Conservation (phyloP, 2,797 vertebrate species). For the Gymnoscopelus microlampas region DNA sequence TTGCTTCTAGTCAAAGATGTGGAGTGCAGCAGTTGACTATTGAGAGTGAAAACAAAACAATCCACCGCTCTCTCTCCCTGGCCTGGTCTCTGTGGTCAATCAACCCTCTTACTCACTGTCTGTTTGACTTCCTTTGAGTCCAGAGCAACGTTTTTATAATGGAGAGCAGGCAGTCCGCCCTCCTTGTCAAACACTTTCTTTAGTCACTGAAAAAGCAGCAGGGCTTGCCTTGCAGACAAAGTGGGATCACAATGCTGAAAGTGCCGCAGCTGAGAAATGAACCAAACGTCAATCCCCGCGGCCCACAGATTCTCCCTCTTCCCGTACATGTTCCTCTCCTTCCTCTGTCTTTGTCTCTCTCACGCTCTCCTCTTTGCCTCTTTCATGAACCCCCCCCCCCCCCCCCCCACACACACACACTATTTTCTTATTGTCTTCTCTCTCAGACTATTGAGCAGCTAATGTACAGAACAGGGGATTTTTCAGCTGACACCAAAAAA, state of each 20-base stretch:
- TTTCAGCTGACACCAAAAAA: conserved; percentile 29
- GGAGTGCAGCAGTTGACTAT: conserved; percentile 34
- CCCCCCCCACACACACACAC: conserved; percentile 26
- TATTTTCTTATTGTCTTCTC: conserved; percentile 22
- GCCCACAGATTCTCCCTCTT: conserved; percentile 24
- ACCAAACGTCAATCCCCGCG: conserved; percentile 18
- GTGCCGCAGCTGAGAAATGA: conserved; percentile 48
- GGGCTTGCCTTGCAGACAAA: conserved; percentile 5
- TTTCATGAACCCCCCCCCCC: background rate
- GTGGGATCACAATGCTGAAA: conserved; percentile 34
- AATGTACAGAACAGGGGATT: conserved; percentile 20
- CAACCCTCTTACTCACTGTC: conserved; percentile 75
- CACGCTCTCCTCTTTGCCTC: background rate
- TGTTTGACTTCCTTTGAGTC: conserved; percentile 70
- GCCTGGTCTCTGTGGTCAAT: conserved; percentile 46
- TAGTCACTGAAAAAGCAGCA: conserved; percentile 27
- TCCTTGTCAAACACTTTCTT: conserved; percentile 10
- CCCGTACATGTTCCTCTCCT: conserved; percentile 14
- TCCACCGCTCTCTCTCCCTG: conserved; percentile 58
- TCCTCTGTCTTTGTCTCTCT: conserved; percentile 19
- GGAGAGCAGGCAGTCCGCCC: conserved; percentile 28
- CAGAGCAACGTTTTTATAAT: conserved; percentile 35
- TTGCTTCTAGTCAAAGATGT: conserved; percentile 19
- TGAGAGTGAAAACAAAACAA: conserved; percentile 37
- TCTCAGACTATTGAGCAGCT: conserved; percentile 23